Evolutionary conservation across 2,888 invertebrate species (phyloP).

Genomic region (Rotaria sp.): DNA sequence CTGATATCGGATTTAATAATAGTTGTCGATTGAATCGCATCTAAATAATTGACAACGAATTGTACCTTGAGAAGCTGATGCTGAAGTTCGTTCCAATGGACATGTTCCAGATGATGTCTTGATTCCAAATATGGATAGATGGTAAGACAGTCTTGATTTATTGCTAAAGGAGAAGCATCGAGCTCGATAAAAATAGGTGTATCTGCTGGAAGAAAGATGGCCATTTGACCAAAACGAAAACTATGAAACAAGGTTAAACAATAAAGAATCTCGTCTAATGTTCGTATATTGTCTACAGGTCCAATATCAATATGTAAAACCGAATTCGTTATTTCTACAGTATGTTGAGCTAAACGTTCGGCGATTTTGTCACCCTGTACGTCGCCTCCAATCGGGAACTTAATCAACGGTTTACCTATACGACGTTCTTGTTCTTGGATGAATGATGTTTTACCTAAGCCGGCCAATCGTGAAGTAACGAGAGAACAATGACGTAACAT

Average conservation of each 20-base stretch:
- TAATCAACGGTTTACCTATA: background rate
- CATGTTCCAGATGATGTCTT: background rate
- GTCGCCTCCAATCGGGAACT: background rate
- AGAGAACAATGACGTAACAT: background rate
- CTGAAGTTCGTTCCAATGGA: background rate
- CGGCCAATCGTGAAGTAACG: background rate
- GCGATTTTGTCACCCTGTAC: background rate
- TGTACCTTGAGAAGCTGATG: background rate
- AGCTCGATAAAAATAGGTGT: background rate
- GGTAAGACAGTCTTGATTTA: background rate
- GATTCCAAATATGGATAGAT: background rate
- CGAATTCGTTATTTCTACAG: background rate
- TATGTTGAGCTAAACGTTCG: background rate
- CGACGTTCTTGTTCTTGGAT: background rate
- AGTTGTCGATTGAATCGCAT: background rate
- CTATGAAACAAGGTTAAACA: background rate
- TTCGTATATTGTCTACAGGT: background rate
- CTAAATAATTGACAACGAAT: background rate
- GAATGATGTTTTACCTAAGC: background rate
- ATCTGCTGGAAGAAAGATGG: background rate
- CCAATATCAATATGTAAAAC: background rate
- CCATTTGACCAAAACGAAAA: background rate
- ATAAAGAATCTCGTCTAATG: background rate
- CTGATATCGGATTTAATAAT: background rate
- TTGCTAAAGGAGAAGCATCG: background rate